Evolutionary conservation across 2,797 vertebrate genomes (phyloP), one percentile per base, ranked within the genome.

Genomic region (Micropoecilia bifurca): DNA sequence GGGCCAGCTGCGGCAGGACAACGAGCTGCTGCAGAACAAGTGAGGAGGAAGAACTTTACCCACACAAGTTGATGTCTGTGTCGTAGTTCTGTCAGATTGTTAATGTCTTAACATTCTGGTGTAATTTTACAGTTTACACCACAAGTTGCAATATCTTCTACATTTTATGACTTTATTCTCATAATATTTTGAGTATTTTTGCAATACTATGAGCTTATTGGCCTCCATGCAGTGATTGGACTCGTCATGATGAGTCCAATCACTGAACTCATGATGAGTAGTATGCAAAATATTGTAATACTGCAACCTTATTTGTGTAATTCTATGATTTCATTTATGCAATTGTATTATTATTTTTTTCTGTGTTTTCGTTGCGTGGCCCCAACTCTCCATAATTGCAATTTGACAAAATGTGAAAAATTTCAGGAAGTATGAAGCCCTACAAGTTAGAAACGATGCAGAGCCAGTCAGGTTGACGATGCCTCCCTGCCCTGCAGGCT

Each of bases 1-100:
- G 45, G 96, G 97, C 81, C 98, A 99, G 95, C 97, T 99, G 73
- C 96, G 97, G 46, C 98, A 99, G 83, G 98, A 99, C 92, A 99
- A 99, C 0, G 98, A 99, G 89, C 96, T 99, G 91, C 97, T 99
- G 47, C 98, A 99, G 95, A 99, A 97, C 96, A 99, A 99, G 98
- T 99, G 93, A 0, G 97, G 36, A n/a, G 48, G 48, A 25, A 50
- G 20, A 50, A 25, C 48, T 25, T 9, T 8, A 25, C 7, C 48
- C 48, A 50, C 7, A 25, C 8, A 50, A 39, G 20, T 43, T 6
- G 18, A 0, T 1, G 18, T 8, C 39, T 20, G 8, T 36, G 8
- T 39, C 1, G 61, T 66, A 10, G 61, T 20, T 66, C 36, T 33
- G 22, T 36, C 30, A 10, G 22, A n/a, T 66, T 16, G 30, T 33